Base-by-base conservation (phyloP, 2,888 invertebrate species). In the Dysmachus trigonus region DNA sequence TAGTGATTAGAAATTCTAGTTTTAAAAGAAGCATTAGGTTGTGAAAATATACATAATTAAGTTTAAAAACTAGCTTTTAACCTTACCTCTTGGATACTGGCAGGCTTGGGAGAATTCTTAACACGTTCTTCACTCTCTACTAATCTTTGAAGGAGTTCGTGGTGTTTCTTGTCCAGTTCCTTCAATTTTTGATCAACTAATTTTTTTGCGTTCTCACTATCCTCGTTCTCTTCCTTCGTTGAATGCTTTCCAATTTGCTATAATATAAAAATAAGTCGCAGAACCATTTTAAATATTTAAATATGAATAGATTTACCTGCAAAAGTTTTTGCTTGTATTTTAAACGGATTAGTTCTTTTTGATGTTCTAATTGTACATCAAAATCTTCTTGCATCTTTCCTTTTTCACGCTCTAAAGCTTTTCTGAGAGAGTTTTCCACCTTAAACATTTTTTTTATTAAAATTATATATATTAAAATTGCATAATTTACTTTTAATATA, bases 341-440 rank as follows among this genome's bases (percentile, higher is more conserved):
- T 2, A 91, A 87, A 41, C 89, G 90, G 7, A 91, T 41, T 13
- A 92, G 85, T 77, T 90, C 90, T 47, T 89, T 90, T 85, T 92
- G 90, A 47, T 90, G 90, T 22, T 90, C 89, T 84, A 91, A 41
- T 88, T 90, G 90, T 4, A 90, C 87, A 5, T 90, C 88, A 15
- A 89, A 89, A 31, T 90, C 90, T 22, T 88, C 89, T 13, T 89
- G 86, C 84, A 91, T 87, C 2, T 90, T 89, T 27, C 89, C 87
- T 77, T 90, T 90, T 86, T 92, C 91, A 86, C 89, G 88, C 27
- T 89, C 88, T 31, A 92, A 83, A 6, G 90, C 90, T 87, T 92
- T 91, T 10, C 88, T 88, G 3, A 92, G 79, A 3, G 91, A 90
- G 6, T 88, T 86, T 86, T 92, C 92, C 22, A 91, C 88, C 90